These are phyloP conservation scores for Silurus lanzhouensis DNA, from an alignment of 2,797 vertebrate species.

Conservation along the genomic window DNA sequence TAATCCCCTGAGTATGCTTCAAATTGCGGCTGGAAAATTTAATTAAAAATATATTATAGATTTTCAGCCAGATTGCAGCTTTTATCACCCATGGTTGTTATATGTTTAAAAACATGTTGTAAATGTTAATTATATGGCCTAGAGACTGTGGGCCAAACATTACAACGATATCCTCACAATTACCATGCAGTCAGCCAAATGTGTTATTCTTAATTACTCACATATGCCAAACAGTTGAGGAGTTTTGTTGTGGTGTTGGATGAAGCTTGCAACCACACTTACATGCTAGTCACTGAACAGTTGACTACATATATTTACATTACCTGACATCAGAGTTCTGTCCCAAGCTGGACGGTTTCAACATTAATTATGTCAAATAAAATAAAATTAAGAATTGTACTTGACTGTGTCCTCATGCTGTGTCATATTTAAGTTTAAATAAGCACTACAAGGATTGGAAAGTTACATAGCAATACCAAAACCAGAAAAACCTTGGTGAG, in stretches of 20 bases:
- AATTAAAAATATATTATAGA: constrained; percentile 20
- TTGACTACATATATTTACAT: constrained; percentile 33
- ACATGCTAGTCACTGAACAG: constrained; percentile 41
- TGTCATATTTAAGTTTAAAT: not conserved
- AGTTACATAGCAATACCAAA: not conserved
- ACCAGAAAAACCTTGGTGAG: not conserved
- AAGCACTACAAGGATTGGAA: not conserved
- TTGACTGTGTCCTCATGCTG: not conserved
- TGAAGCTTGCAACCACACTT: constrained; percentile 47
- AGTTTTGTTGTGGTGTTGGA: constrained; percentile 50
- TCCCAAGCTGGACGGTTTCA: not conserved
- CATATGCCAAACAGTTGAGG: constrained; percentile 61
- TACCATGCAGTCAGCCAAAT: constrained; percentile 57
- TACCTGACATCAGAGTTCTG: constrained; percentile 9
- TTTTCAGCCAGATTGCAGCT: constrained; percentile 44
- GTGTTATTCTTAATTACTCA: constrained; percentile 60
- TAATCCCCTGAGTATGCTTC: constrained; percentile 24
- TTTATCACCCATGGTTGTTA: constrained; percentile 50
- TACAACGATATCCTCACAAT: constrained; percentile 58
- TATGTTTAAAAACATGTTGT: constrained; percentile 59
- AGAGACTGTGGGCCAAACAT: constrained; percentile 55
- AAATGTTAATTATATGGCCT: constrained; percentile 61
- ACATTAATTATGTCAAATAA: constrained; percentile 23
- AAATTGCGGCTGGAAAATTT: constrained; percentile 19
- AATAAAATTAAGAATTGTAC: constrained; percentile 9